A percentile compares a stretch with the other conserved stretches of the same genome.
Evolutionary conservation across 2,888 invertebrate species (phyloP).

Genomic region (Dromius quadrimaculatus): DNA sequence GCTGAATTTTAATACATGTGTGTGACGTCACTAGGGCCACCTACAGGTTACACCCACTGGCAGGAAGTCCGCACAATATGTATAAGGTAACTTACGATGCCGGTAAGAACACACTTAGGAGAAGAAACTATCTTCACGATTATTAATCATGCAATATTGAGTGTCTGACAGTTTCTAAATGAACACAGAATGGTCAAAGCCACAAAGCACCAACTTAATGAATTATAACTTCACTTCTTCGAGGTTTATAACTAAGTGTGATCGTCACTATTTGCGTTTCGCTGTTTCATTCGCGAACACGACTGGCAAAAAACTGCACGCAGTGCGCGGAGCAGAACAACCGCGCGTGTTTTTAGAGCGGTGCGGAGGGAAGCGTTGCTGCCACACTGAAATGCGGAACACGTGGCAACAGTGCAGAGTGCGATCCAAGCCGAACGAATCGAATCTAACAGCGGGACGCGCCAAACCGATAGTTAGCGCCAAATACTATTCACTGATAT

Average conservation of each 20-base stretch:
- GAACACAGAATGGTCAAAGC: slow-evolving; percentile 14
- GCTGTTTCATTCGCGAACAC: slow-evolving; percentile 34
- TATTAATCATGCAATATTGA: neutral
- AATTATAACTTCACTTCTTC: too few relatives aligned
- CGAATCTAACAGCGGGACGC: slow-evolving; percentile 30
- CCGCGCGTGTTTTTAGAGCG: neutral
- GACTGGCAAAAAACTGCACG: slow-evolving; percentile 46
- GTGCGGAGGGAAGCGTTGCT: slow-evolving; percentile 5
- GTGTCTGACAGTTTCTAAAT: neutral
- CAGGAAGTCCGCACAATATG: neutral
- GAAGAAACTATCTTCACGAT: slow-evolving; percentile 7
- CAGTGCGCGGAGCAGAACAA: slow-evolving; percentile 3
- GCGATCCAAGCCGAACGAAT: slow-evolving; percentile 32
- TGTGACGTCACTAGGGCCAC: slow-evolving; percentile 33
- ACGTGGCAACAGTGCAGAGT: slow-evolving; percentile 32
- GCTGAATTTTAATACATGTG: neutral
- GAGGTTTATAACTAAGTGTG: too few relatives aligned
- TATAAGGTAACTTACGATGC: neutral
- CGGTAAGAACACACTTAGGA: slow-evolving; percentile 17
- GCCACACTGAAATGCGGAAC: slow-evolving; percentile 19
- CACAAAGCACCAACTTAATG: too few relatives aligned
- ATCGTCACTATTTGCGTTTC: slow-evolving; percentile 34
- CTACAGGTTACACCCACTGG: slow-evolving; percentile 18
- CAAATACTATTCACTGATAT: too few relatives aligned
- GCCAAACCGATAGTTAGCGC: slow-evolving; percentile 37